Percentiles rank a stretch among this genome's conserved stretches.
Evolutionary conservation across 1,140 invertebrate species (phyloP).

Genomic region (Venustaconcha ellipsiformis): DNA sequence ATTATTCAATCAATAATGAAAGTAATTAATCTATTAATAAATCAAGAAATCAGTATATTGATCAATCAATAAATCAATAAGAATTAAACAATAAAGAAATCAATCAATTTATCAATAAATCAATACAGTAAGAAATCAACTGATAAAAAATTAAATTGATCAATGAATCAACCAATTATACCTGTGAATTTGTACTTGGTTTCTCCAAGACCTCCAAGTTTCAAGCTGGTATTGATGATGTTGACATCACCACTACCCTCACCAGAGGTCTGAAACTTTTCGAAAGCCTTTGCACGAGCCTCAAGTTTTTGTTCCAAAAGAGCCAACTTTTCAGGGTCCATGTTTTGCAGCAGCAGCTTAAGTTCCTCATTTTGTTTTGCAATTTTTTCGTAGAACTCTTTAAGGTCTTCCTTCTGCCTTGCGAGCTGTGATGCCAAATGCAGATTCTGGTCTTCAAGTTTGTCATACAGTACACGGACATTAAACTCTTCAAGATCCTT

Average conservation of each 20-base stretch:
- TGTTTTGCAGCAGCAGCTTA: constrained; percentile 53
- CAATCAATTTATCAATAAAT: no score
- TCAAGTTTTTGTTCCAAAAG: constrained; percentile 45
- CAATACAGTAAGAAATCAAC: no score
- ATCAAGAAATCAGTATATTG: no score
- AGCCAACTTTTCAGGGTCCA: constrained; percentile 59
- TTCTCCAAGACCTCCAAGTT: constrained; percentile 30
- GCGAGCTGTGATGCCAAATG: constrained; percentile 65
- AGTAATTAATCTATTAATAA: no score
- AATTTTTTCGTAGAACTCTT: constrained; percentile 61
- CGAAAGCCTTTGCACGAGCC: constrained; percentile 12
- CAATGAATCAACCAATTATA: not conserved
- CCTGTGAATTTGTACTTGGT: constrained; percentile 46
- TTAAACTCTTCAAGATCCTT: constrained; percentile 64
- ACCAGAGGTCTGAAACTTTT: no score
- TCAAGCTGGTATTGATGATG: no score
- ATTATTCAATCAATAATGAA: no score
- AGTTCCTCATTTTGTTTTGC: constrained; percentile 62
- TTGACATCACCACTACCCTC: no score
- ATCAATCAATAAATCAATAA: no score
- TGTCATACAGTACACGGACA: constrained; percentile 65
- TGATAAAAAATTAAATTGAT: not conserved
- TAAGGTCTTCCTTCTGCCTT: constrained; percentile 60
- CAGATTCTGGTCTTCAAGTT: constrained; percentile 67
- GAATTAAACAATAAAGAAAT: no score